A percentile compares a stretch with the other conserved stretches of the same genome.
These are phyloP conservation scores for Caenorhabditis wallacei DNA, from an alignment of 2,888 invertebrate genomes.

Conservation along the genomic window DNA sequence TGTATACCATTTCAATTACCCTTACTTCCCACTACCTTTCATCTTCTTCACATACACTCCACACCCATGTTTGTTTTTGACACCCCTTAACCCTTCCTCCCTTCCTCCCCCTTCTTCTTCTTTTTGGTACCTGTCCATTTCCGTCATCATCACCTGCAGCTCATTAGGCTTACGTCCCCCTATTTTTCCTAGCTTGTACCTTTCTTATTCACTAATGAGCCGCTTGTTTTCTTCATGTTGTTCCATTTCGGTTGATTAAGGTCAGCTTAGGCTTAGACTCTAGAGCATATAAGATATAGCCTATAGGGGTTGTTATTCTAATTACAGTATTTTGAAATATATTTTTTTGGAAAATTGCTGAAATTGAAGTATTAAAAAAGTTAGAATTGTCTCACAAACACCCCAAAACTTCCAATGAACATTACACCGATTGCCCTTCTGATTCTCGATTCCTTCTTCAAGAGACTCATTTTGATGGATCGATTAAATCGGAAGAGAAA, in stretches of 20 bases:
- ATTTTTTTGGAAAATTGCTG: too few species aligned
- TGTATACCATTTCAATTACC: background rate
- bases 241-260: too few species aligned
- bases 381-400: too few species aligned
- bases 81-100: conserved; percentile 13
- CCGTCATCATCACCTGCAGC: conserved; percentile 37
- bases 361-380: too few species aligned
- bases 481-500: background rate
- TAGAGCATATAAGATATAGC: too few species aligned
- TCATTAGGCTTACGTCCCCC: conserved; percentile 33
- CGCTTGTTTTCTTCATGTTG: background rate
- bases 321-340: too few species aligned
- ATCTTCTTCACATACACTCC: too few species aligned
- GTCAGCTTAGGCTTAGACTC: too few species aligned
- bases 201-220: conserved; percentile 28
- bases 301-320: too few species aligned
- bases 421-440: background rate
- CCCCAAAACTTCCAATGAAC: too few species aligned
- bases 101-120: conserved; percentile 1
- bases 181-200: conserved; percentile 9
- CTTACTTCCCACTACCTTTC: background rate
- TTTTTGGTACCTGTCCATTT: too few species aligned
- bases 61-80: conserved; percentile 42
- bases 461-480: background rate
- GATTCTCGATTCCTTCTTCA: background rate